Percentiles rank a stretch among this genome's conserved stretches.
phyloP scores from a whole-genome alignment of 2,888 invertebrate genomes.

The Coenonympha arcania region DNA sequence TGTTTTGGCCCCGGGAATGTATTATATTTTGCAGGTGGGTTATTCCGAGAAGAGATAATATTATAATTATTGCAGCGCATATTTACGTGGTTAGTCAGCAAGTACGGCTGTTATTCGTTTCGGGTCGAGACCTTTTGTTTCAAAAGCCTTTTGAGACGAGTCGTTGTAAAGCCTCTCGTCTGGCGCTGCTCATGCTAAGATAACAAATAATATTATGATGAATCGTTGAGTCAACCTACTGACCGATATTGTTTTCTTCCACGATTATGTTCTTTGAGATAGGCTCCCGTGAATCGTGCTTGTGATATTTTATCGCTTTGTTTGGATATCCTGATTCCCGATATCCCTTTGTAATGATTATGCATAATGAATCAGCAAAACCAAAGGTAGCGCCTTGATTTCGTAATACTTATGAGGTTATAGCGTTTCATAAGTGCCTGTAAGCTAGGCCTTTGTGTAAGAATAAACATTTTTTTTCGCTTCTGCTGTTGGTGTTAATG shows the following conservation, averaged over 20 bases:
- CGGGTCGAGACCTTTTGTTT: background rate
- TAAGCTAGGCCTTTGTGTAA: too few species aligned
- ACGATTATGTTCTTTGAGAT: background rate
- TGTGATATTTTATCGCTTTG: background rate
- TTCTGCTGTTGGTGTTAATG: too few species aligned
- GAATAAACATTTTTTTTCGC: too few species aligned
- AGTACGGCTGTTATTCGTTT: background rate
- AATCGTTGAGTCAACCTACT: background rate
- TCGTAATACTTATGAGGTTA: too few species aligned
- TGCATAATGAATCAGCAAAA: background rate
- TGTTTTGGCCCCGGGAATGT: background rate
- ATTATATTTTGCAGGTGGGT: background rate
- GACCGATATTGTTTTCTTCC: background rate
- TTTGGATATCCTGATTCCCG: too few species aligned
- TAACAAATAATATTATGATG: slow-evolving; percentile 1
- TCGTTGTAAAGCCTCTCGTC: too few species aligned
- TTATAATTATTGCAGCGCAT: background rate
- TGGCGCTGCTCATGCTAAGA: too few species aligned
- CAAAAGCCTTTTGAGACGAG: background rate
- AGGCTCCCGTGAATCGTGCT: too few species aligned
- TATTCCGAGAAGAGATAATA: background rate
- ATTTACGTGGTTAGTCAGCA: background rate
- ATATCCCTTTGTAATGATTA: background rate
- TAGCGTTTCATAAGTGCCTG: too few species aligned
- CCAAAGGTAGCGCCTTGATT: too few species aligned